Base-by-base conservation (phyloP, 2,797 vertebrate genomes). In the Pantherophis alleghaniensis region DNA sequence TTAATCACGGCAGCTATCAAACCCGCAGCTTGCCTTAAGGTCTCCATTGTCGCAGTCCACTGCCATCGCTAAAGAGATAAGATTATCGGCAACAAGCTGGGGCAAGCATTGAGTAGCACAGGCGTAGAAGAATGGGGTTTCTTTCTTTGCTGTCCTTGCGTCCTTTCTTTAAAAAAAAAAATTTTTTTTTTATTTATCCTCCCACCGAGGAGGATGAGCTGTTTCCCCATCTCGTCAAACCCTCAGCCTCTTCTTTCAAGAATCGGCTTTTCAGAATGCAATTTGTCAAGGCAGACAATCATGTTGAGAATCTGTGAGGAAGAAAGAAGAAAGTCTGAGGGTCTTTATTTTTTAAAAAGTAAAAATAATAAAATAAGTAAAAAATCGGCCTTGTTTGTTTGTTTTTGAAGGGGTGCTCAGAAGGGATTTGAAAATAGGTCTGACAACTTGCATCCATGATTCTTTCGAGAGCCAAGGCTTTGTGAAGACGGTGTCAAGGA, bases 71-170 rank as follows among this genome's bases (percentile, higher is more conserved):
- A 96, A 60, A 37, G 95, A 98, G 98, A 98, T 98, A 98, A 98
- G 98, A 98, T 98, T 98, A 98, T 98, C 98, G 97, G 97, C 97
- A 98, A 98, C 96, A 97, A 98, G 97, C 92, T 28, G 93, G 95
- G 97, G 98, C 97, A 98, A 97, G 96, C 97, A 97, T 97, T 97
- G 98, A 98, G 97, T 96, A 97, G 83, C 97, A 94, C 94, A 95
- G 95, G 96, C 91, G 96, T 96, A 26, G 2, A 96, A 97, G 97
- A 98, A 98, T 97, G 96, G 97, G 96, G 95, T 97, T 95, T 96
- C 94, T 97, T 97, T 55, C 5, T 28, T 91, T 60, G 18, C 69
- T 74, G 53, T 16, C 26, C 53, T 18, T 4, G 26, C 86, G 0
- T 18, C 57, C 16, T 51, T 97, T 97, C 96, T 88, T 88, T 4